Conservation (phyloP, 1,140 invertebrate genomes). For the Pogonognathellus flavescens region DNA sequence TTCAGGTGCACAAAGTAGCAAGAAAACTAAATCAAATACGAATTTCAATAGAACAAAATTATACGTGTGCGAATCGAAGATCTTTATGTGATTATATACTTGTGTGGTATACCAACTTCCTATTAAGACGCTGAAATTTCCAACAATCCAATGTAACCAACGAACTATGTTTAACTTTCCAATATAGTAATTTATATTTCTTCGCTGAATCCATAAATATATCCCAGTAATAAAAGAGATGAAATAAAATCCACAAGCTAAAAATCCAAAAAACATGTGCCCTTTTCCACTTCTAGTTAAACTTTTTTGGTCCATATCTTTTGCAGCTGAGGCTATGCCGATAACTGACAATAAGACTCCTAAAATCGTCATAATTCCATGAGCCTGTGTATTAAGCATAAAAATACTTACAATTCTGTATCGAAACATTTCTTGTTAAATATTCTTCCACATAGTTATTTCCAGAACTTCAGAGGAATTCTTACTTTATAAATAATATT, state of each 20-base stretch:
- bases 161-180: not conserved
- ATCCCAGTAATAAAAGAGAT: not conserved
- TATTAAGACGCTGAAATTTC: not conserved
- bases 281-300: not conserved
- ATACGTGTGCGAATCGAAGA: no score
- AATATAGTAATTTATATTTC: not conserved
- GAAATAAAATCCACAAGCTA: not conserved
- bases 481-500: not conserved
- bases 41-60: not conserved
- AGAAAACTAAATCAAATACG: not conserved
- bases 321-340: not conserved
- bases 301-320: not conserved
- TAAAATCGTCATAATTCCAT: not conserved
- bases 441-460: no score
- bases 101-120: not conserved
- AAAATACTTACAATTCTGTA: conserved; percentile 2
- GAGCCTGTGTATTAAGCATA: conserved; percentile 4
- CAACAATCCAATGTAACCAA: conserved; percentile 11
- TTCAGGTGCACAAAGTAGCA: conserved; percentile 12
- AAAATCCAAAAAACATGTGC: not conserved
- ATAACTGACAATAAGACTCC: not conserved
- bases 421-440: no score
- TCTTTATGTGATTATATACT: no score
- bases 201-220: not conserved
- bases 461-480: no score